Evolutionary conservation across 2,888 invertebrate genomes (phyloP).

Genomic region (Helleia helle): DNA sequence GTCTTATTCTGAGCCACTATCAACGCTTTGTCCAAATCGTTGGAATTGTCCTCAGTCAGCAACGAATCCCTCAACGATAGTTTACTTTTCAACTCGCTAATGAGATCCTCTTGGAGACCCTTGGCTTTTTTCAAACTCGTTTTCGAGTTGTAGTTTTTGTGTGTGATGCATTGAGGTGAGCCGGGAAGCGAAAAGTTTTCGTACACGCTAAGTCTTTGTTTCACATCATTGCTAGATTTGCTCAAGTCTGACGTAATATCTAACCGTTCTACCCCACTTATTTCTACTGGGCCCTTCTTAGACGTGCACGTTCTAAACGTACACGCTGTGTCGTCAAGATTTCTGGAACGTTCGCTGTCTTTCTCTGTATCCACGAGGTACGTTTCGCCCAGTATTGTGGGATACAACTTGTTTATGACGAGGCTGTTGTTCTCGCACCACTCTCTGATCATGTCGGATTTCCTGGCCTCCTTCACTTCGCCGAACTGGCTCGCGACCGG

Average conservation of each 20-base stretch:
- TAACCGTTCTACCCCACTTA: conserved; percentile 46
- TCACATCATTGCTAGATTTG: conserved; percentile 22
- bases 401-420: conserved; percentile 57
- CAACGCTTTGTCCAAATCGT: conserved; percentile 45
- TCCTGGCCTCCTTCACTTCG: conserved; percentile 33
- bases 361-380: conserved; percentile 40
- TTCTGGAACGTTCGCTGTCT: conserved; percentile 1
- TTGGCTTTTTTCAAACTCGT: conserved; percentile 38
- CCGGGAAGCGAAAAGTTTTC: conserved; percentile 61
- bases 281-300: conserved; percentile 37
- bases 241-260: conserved; percentile 36
- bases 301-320: conserved; percentile 49
- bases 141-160: conserved; percentile 53
- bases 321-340: neutral
- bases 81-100: conserved; percentile 11
- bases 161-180: conserved; percentile 51
- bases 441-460: conserved; percentile 54
- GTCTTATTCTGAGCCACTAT: conserved; percentile 53
- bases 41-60: conserved; percentile 33
- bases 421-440: conserved; percentile 60
- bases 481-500: conserved; percentile 44
- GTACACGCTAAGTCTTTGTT: conserved; percentile 40
- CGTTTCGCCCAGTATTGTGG: conserved; percentile 55
- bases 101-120: conserved; percentile 13
- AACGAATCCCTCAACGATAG: conserved; percentile 19